A percentile compares a stretch with the other conserved stretches of the same genome.
phyloP scores from a whole-genome alignment of 2,113 vertebrate species.

The Apodemus speciosus region DNA sequence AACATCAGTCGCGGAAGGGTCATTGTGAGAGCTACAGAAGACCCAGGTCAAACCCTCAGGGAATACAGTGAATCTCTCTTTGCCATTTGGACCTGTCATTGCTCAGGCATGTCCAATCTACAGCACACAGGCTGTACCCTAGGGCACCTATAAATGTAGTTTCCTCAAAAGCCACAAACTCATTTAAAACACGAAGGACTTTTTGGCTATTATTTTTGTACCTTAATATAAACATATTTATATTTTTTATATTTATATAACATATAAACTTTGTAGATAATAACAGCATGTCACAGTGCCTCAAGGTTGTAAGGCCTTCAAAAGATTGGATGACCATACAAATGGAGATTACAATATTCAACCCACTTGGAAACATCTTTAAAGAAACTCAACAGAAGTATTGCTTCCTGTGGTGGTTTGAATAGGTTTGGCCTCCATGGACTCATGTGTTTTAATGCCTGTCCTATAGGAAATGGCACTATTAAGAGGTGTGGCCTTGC shows the following conservation, averaged over 20 bases:
- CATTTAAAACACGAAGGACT: neutral
- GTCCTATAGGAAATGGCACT: neutral
- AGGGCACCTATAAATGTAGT: neutral
- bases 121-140: neutral
- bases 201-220: neutral
- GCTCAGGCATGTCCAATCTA: neutral
- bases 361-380: neutral
- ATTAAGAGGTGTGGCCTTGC: neutral
- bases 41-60: neutral
- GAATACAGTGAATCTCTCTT: neutral
- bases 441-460: neutral
- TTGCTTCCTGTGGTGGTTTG: neutral
- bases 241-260: too few relatives aligned
- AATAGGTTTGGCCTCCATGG: neutral
- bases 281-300: too few relatives aligned
- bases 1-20: rapidly evolving
- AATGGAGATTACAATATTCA: neutral
- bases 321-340: neutral
- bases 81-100: neutral
- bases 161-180: neutral
- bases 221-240: too few relatives aligned
- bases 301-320: neutral
- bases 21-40: too few relatives aligned
- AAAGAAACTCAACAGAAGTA: neutral
- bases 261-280: neutral